Evolutionary conservation across 2,113 vertebrate species (phyloP).

Genomic region (Prinia subflava): DNA sequence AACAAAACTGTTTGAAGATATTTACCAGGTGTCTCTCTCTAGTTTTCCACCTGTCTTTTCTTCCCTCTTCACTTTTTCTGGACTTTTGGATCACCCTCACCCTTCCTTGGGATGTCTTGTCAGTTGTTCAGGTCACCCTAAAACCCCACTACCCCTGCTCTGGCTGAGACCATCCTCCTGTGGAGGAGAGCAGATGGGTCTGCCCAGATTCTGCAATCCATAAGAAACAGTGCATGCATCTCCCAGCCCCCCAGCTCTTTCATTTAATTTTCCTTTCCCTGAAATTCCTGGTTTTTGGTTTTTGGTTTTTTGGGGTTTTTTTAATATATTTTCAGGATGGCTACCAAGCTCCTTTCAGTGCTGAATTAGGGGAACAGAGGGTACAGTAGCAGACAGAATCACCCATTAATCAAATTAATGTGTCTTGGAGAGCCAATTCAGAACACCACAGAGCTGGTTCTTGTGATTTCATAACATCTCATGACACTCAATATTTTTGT

Average conservation of each 20-base stretch:
- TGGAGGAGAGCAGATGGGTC: neutral
- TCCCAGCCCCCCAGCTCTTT: neutral
- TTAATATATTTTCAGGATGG: neutral
- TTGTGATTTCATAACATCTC: neutral
- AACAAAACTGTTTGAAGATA: neutral
- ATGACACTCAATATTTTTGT: neutral
- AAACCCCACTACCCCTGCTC: neutral
- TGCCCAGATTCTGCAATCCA: neutral
- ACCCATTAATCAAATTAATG: neutral
- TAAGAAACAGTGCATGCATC: neutral
- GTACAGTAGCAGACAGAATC: neutral
- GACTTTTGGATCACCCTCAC: neutral
- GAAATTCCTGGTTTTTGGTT: neutral
- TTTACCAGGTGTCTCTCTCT: neutral
- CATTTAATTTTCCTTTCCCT: neutral
- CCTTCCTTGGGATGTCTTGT: neutral
- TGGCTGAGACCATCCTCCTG: rapidly evolving
- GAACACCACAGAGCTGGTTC: neutral
- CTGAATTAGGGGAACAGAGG: neutral
- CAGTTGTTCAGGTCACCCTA: neutral
- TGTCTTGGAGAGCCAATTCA: neutral
- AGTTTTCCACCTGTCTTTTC: neutral
- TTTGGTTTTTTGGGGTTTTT: too few relatives aligned
- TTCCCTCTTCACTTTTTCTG: neutral
- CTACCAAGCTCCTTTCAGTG: neutral